phyloP scores from a whole-genome alignment of 2,113 vertebrate genomes.

The Geococcyx californianus region DNA sequence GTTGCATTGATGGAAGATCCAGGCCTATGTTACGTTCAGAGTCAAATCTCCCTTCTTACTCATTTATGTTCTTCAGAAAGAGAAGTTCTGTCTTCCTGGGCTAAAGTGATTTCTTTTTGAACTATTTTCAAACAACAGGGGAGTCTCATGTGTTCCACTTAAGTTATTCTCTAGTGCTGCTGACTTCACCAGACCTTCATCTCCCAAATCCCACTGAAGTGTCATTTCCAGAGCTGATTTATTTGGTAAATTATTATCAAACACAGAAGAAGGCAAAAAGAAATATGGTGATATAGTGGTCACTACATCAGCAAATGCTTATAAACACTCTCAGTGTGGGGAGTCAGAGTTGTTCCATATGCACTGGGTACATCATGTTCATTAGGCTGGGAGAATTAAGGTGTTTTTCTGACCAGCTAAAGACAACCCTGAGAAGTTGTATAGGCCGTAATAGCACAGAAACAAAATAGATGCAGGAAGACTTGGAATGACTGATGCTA shows the following conservation, averaged over 20 bases:
- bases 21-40: not conserved
- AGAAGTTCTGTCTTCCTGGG: not conserved
- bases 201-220: not conserved
- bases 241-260: not conserved
- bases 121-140: not conserved
- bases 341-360: not conserved
- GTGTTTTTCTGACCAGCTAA: not conserved
- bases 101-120: not conserved
- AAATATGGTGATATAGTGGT: too few species aligned
- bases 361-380: not conserved
- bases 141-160: not conserved
- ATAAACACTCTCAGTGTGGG: not conserved
- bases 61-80: not conserved
- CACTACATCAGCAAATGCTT: not conserved
- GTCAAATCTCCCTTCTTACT: not conserved
- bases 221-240: not conserved
- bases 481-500: not conserved
- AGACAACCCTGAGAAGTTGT: not conserved
- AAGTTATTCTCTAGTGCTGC: not conserved
- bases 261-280: not conserved
- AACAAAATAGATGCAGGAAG: not conserved
- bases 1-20: rapidly evolving
- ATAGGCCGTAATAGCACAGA: not conserved
- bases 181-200: not conserved
- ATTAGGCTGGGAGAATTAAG: not conserved